Evolutionary conservation across 64 coral and sea anemone species (phyloP), one percentile per base, ranked within the genome.

Genomic region (Montipora efflorescens): DNA sequence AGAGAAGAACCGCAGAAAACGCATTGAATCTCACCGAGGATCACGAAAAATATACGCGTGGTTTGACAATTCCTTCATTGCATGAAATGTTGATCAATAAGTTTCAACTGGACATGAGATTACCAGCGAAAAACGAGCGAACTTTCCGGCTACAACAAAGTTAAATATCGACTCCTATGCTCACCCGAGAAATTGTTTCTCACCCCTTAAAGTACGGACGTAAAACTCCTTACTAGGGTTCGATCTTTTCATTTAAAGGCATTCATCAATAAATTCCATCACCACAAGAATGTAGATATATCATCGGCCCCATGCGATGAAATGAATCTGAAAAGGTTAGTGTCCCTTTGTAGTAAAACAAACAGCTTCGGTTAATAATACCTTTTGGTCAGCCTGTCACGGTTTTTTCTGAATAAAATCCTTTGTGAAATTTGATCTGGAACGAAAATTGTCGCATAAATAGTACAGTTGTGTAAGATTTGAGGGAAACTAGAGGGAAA

Each of bases 1-100:
- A 47, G 46, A 70, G 45, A 50, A 20, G 36, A 67, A 86, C 64
- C 82, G 62, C 82, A 72, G n/a, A 86, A 86, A 72, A 86, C 47
- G 11, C 15, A 84, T 45, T 48, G 53, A 48, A 19, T 46, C 46
- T 45, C 66, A 7, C 16, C 16, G 13, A 84, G 43, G 36, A 59
- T 46, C 59, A 11, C 18, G 25, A 57, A 62, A 57, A 16, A 61
- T 47, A 45, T 58, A 47, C 36, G 5, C 43, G 62, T 21, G 21
- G 20, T 46, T 49, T 45, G 79, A 64, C 4, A 59, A 59, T 62
- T 82, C 6, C 55, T 62, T 82, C 36, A 36, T 36, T 36, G 36
- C 36, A 36, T 36, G 76, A 78, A 50, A 78, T 78, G 14, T 19
- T n/a, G 47, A 19, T 2, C 4, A 78, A 50, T 12, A 3, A 20